Conservation (phyloP, 2,113 vertebrate genomes). For the Neodon shergylaensis region DNA sequence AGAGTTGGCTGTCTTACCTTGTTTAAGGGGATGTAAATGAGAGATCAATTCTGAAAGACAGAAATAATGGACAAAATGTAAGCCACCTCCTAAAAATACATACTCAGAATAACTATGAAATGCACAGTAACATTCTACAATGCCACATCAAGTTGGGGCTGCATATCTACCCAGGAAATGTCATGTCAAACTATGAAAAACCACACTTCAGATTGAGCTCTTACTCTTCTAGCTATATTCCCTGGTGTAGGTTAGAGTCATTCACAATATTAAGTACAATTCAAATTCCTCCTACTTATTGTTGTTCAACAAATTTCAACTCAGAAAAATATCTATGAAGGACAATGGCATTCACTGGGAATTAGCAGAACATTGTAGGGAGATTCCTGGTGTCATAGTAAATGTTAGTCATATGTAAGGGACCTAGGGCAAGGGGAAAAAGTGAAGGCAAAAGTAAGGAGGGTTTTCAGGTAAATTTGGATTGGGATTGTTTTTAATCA, state of each 20-base stretch:
- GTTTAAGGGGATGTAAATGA: rapidly evolving
- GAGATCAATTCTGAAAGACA: conserved; percentile 50
- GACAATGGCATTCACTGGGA: not conserved
- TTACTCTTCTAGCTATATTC: not conserved
- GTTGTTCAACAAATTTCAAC: not conserved
- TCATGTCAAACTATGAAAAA: not conserved
- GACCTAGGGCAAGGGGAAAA: not conserved
- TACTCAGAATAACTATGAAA: not conserved
- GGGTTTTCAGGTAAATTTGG: not conserved
- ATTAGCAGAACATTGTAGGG: not conserved
- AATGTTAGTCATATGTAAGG: not conserved
- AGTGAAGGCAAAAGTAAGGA: not conserved
- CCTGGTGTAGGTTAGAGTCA: not conserved
- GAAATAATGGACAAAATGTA: not conserved
- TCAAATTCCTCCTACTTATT: rapidly evolving
- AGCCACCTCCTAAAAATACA: not conserved
- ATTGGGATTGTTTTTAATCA: not conserved
- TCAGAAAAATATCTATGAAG: not conserved
- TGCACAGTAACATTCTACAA: not conserved
- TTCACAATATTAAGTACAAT: not conserved
- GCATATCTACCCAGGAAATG: not conserved
- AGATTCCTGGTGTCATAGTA: not conserved
- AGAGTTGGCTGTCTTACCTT: conserved; percentile 31
- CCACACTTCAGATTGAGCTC: not conserved
- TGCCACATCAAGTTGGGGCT: not conserved